Evolutionary conservation across 2,113 vertebrate genomes (phyloP).

Genomic region (Sylvia atricapilla): DNA sequence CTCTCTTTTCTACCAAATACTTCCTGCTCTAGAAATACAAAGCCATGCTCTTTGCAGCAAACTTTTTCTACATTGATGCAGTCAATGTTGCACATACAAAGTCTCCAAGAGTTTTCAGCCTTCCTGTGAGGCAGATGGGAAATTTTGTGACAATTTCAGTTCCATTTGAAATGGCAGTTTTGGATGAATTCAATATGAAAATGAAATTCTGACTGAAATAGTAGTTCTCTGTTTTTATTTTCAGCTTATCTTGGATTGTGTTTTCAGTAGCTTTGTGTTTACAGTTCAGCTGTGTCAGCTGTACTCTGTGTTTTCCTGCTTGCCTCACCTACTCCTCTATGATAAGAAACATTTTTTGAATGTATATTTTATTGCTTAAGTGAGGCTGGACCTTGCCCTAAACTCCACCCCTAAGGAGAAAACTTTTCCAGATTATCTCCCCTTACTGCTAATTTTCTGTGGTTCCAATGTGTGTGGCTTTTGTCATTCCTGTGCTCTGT

Average conservation of each 20-base stretch:
- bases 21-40: neutral
- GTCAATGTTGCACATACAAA: too few species aligned
- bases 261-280: slow-evolving; percentile 8
- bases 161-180: slow-evolving; percentile 1
- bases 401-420: neutral
- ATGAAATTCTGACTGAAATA: neutral
- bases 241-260: neutral
- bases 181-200: neutral
- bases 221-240: slow-evolving; percentile 24
- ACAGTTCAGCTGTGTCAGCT: neutral
- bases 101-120: neutral
- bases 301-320: neutral
- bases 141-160: slow-evolving; percentile 8
- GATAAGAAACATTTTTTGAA: neutral
- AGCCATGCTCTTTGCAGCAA: neutral
- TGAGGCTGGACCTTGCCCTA: neutral
- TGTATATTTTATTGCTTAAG: neutral
- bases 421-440: neutral
- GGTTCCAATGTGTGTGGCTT: neutral
- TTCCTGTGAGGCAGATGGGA: slow-evolving; percentile 22
- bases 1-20: neutral
- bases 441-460: neutral
- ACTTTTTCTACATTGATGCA: neutral
- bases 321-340: neutral
- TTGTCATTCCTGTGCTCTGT: neutral